Conservation (phyloP, 2,888 invertebrate genomes). For the Cyclophora punctaria region DNA sequence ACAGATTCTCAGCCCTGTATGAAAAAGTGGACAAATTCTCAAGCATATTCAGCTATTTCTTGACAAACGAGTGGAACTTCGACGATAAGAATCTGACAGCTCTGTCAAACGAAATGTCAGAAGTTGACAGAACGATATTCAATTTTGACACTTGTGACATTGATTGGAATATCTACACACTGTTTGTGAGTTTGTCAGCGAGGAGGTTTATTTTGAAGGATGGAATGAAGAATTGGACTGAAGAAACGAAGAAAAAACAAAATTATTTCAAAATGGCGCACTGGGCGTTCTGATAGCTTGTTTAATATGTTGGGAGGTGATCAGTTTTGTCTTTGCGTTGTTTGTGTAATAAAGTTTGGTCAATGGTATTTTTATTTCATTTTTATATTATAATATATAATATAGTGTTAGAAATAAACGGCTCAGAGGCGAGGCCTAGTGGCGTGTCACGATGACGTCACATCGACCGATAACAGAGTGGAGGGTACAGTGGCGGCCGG, state of each 20-base stretch:
- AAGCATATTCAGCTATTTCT: slow-evolving; percentile 3
- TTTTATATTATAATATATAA: too few species aligned
- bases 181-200: slow-evolving; percentile 5
- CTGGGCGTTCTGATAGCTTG: too few species aligned
- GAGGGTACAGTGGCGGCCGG: too few species aligned
- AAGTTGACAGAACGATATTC: slow-evolving; percentile 11
- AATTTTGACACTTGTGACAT: slow-evolving; percentile 9
- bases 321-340: too few species aligned
- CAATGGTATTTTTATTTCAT: too few species aligned
- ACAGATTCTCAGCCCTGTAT: slow-evolving; percentile 16
- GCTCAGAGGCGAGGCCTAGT: too few species aligned
- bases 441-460: too few species aligned
- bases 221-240: slow-evolving; percentile 1
- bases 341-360: too few species aligned
- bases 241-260: neutral
- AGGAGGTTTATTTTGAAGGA: slow-evolving; percentile 16
- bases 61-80: slow-evolving; percentile 11
- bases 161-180: slow-evolving; percentile 1
- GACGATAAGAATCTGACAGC: slow-evolving; percentile 6
- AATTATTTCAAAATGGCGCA: neutral
- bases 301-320: too few species aligned
- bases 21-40: slow-evolving; percentile 5
- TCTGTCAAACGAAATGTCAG: slow-evolving; percentile 4
- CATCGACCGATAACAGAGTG: too few species aligned
- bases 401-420: too few species aligned